Percentiles rank a stretch among this genome's conserved stretches.
phyloP scores from a whole-genome alignment of 1,140 invertebrate genomes.

The Drusus annulatus region DNA sequence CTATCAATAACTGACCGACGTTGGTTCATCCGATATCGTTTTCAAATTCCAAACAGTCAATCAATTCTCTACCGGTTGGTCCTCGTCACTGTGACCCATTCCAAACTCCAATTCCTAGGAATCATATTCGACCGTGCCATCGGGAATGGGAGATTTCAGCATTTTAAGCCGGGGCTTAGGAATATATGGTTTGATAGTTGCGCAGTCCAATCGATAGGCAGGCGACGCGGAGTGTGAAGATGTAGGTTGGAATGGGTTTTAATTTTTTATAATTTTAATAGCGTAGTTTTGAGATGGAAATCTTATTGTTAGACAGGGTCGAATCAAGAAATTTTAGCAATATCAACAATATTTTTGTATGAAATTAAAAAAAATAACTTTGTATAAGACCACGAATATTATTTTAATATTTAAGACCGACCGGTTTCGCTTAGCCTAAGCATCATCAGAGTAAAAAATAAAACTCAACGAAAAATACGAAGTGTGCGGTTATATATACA shows the following conservation, averaged over 20 bases:
- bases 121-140: no score
- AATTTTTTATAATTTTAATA: neutral
- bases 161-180: neutral
- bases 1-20: slow-evolving; percentile 15
- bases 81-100: neutral
- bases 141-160: no score
- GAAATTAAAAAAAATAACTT: no score
- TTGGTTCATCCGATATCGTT: slow-evolving; percentile 15
- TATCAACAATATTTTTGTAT: no score
- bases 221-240: neutral
- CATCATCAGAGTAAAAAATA: no score
- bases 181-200: neutral
- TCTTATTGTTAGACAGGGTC: neutral
- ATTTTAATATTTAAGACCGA: no score
- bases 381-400: no score
- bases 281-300: neutral
- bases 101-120: neutral
- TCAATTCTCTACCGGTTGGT: neutral
- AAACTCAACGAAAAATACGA: no score
- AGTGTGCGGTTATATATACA: no score
- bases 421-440: no score
- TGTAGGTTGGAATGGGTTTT: slow-evolving; percentile 4
- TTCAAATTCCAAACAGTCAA: slow-evolving; percentile 17
- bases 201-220: neutral
- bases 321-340: no score